Evolutionary conservation across 2,113 vertebrate genomes (phyloP).

Genomic region (Pluvialis apricaria): DNA sequence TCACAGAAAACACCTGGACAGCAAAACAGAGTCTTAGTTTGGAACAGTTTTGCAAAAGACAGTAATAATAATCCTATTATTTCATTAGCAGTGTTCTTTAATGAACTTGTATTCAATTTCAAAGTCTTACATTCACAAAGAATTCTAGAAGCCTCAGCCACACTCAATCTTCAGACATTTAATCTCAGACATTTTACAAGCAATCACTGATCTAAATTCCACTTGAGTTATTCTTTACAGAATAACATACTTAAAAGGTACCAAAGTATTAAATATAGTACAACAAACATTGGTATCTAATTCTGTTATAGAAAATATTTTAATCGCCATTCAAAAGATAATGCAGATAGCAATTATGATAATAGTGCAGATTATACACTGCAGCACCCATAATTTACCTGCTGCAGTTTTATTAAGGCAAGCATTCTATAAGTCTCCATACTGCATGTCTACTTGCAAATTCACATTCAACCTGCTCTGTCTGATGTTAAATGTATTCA

Average conservation of each 20-base stretch:
- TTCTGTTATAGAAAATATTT: conserved; percentile 24
- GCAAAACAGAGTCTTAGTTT: background rate
- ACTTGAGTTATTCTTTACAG: background rate
- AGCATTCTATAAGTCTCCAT: background rate
- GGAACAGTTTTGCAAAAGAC: background rate
- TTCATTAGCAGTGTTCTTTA: background rate
- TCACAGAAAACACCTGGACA: background rate
- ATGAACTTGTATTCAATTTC: background rate
- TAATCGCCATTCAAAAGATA: background rate
- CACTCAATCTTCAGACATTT: background rate
- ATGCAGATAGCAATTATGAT: conserved; percentile 26
- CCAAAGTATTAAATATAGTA: background rate
- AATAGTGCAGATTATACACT: conserved; percentile 2
- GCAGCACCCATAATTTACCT: conserved; percentile 15
- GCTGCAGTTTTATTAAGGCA: background rate
- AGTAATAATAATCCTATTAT: background rate
- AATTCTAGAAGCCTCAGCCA: background rate
- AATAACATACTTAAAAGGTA: background rate
- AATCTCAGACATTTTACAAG: background rate
- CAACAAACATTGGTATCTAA: conserved; percentile 3
- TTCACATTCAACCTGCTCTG: background rate
- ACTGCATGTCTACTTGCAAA: background rate
- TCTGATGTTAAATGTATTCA: background rate
- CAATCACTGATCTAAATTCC: conserved; percentile 1
- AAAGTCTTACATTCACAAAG: background rate